These are phyloP conservation scores for Calonectris borealis DNA, from an alignment of 2,113 vertebrate genomes.

Conservation along the genomic window DNA sequence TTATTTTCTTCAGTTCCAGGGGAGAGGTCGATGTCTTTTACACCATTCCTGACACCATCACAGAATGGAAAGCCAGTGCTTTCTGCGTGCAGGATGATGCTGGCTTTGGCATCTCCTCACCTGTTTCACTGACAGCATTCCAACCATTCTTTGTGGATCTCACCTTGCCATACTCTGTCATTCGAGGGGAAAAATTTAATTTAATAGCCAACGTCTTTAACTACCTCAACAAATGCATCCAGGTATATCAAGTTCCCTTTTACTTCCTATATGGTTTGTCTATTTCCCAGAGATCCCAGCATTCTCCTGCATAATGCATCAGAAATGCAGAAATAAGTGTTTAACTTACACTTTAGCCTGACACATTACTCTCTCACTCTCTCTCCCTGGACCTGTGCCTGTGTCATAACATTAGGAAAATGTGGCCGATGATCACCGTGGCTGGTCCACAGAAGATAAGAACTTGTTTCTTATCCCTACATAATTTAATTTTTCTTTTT, in stretches of 20 bases:
- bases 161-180: constrained; percentile 80
- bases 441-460: not conserved
- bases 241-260: constrained; percentile 54
- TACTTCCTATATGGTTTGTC: not conserved
- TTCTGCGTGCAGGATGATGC: constrained; percentile 83
- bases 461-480: not conserved
- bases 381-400: not conserved
- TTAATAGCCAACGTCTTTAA: constrained; percentile 83
- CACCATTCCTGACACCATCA: constrained; percentile 86
- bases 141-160: constrained; percentile 85
- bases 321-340: not conserved
- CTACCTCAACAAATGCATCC: constrained; percentile 55
- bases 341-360: not conserved
- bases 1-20: constrained; percentile 38
- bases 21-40: constrained; percentile 48
- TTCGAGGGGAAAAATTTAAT: constrained; percentile 79
- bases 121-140: constrained; percentile 70
- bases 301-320: not conserved
- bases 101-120: constrained; percentile 83
- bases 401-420: not conserved
- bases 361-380: not conserved
- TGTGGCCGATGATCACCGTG: not conserved
- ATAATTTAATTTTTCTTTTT: not conserved
- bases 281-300: not conserved
- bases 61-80: constrained; percentile 82